Conservation (phyloP, 1,140 invertebrate species). For the Cecropterus lyciades region DNA sequence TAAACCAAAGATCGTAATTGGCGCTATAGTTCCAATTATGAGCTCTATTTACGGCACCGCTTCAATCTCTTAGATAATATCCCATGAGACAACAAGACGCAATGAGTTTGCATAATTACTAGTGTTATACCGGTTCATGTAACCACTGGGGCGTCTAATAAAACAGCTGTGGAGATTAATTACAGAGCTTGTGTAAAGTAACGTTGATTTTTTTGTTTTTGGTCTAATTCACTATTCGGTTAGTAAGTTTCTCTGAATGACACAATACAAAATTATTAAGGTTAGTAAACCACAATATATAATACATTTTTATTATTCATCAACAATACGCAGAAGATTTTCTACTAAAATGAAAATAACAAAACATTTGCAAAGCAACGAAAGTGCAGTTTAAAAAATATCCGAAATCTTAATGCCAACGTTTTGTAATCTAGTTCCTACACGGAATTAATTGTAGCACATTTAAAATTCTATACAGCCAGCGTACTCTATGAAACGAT, state of each 20-base stretch:
- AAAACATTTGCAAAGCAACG: no score
- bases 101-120: conserved; percentile 21
- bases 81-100: conserved; percentile 14
- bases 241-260: no score
- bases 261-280: no score
- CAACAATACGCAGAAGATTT: no score
- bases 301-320: no score
- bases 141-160: conserved; percentile 5
- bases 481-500: conserved; percentile 4
- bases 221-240: no score
- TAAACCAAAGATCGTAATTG: conserved; percentile 1
- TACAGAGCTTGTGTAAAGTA: background rate
- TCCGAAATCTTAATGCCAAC: no score
- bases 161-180: conserved; percentile 9
- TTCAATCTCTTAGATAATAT: conserved; percentile 29
- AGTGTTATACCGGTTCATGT: conserved; percentile 11
- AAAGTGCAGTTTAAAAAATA: no score
- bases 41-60: conserved; percentile 18
- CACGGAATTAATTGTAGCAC: background rate
- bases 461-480: conserved; percentile 11
- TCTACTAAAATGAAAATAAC: no score
- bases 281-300: no score
- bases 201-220: no score
- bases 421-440: no score
- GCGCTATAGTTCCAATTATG: conserved; percentile 10